Percentiles rank a stretch among this genome's conserved stretches.
Conservation (phyloP, 2,113 vertebrate genomes). For the Collichthys lucidus region DNA sequence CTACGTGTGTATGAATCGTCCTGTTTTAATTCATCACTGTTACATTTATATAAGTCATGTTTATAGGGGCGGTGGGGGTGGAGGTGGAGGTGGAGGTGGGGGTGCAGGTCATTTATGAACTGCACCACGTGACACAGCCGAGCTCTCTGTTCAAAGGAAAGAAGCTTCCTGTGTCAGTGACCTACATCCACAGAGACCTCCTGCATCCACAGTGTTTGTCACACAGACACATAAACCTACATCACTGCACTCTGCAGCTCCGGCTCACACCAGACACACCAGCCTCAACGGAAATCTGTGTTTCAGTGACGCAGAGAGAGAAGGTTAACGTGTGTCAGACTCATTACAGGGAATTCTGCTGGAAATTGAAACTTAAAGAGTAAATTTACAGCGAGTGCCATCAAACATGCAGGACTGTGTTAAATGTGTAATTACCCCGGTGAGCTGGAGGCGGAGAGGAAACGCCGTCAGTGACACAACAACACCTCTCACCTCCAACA, state of each 20-base stretch:
- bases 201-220: background rate
- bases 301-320: constrained; percentile 15
- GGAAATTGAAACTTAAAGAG: constrained; percentile 61
- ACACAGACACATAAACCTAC: too few relatives aligned
- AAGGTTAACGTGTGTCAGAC: constrained; percentile 46
- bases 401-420: constrained; percentile 62
- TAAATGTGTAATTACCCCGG: constrained; percentile 66
- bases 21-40: too few relatives aligned
- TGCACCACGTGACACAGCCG: too few relatives aligned
- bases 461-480: constrained; percentile 70
- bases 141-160: constrained; percentile 45
- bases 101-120: too few relatives aligned
- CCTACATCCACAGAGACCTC: constrained; percentile 39
- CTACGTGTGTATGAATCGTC: too few relatives aligned
- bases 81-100: too few relatives aligned
- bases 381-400: constrained; percentile 66
- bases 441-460: constrained; percentile 58
- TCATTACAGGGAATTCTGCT: constrained; percentile 47
- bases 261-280: constrained; percentile 50
- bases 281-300: background rate
- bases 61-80: too few relatives aligned
- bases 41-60: too few relatives aligned
- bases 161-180: constrained; percentile 51
- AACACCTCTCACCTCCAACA: constrained; percentile 56
- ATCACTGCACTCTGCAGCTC: constrained; percentile 20